A percentile compares a stretch with the other conserved stretches of the same genome.
These are phyloP conservation scores for Ochropacha duplaris DNA, from an alignment of 2,888 invertebrate genomes.

Conservation along the genomic window DNA sequence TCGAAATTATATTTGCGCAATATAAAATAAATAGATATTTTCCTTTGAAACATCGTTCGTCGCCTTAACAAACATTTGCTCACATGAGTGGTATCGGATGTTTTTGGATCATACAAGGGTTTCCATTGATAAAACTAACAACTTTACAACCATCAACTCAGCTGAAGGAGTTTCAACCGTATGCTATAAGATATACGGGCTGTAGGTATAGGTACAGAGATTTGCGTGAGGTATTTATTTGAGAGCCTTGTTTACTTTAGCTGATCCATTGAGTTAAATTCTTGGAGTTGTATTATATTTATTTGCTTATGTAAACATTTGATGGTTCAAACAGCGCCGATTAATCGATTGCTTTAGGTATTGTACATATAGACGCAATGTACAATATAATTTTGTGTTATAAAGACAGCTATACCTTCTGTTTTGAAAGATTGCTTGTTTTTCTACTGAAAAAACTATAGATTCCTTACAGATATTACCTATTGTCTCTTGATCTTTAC, in stretches of 20 bases:
- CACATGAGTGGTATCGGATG: conserved; percentile 65
- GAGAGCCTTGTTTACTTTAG: conserved; percentile 51
- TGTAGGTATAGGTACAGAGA: conserved; percentile 4
- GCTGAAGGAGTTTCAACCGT: conserved; percentile 20
- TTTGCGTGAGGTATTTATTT: conserved; percentile 18
- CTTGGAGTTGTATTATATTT: conserved; percentile 51
- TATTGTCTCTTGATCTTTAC: no score
- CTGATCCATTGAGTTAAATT: conserved; percentile 53
- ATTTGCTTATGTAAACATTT: conserved; percentile 56
- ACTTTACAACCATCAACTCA: conserved; percentile 15
- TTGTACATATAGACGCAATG: neutral
- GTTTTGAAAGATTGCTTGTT: neutral
- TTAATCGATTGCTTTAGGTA: conserved; percentile 34
- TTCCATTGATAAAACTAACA: conserved; percentile 57
- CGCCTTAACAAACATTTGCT: conserved; percentile 58
- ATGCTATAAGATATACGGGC: conserved; percentile 2
- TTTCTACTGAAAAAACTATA: no score
- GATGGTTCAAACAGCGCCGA: conserved; percentile 28
- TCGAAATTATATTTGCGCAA: neutral
- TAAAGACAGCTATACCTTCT: neutral
- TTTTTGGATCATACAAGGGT: conserved; percentile 69
- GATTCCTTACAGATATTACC: no score
- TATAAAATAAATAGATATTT: neutral
- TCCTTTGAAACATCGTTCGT: conserved; percentile 14
- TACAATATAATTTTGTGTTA: no score